phyloP scores from a whole-genome alignment of 2,888 invertebrate genomes.

The Drosophila birchii region DNA sequence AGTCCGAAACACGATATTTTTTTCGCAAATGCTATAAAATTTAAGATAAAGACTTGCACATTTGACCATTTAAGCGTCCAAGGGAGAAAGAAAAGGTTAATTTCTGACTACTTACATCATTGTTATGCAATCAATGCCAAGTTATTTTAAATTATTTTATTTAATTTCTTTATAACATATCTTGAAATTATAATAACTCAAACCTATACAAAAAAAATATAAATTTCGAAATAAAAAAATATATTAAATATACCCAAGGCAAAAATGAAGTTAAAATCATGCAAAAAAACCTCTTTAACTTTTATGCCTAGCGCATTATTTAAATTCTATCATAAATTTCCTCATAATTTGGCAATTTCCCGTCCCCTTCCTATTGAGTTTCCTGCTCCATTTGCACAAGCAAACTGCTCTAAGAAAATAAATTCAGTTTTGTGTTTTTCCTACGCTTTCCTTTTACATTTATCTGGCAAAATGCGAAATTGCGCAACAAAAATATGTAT shows the following conservation, averaged over 20 bases:
- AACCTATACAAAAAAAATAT: neutral
- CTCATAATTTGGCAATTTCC: slow-evolving; percentile 36
- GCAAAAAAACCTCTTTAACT: neutral
- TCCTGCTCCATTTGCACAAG: slow-evolving; percentile 15
- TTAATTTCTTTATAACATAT: neutral
- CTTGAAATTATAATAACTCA: neutral
- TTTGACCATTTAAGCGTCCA: neutral
- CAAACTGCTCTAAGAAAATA: slow-evolving; percentile 35
- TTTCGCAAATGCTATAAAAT: slow-evolving; percentile 2
- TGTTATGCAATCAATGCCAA: neutral
- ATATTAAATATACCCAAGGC: neutral
- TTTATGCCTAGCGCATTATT: slow-evolving; percentile 9
- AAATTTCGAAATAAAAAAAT: neutral
- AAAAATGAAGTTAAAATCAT: neutral
- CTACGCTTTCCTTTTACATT: slow-evolving; percentile 24
- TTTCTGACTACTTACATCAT: neutral
- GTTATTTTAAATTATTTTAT: neutral
- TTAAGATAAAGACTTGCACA: neutral
- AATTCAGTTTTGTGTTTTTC: slow-evolving; percentile 26
- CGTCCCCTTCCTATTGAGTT: slow-evolving; percentile 15
- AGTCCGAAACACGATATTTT: slow-evolving; percentile 2
- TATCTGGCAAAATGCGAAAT: slow-evolving; percentile 37
- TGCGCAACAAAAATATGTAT: slow-evolving; percentile 41
- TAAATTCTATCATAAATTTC: slow-evolving; percentile 32
- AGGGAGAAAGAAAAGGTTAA: neutral